Evolutionary conservation across 2,797 vertebrate species (phyloP), one percentile per base, ranked within the genome.

Genomic region (Schizothorax lantsangensis): DNA sequence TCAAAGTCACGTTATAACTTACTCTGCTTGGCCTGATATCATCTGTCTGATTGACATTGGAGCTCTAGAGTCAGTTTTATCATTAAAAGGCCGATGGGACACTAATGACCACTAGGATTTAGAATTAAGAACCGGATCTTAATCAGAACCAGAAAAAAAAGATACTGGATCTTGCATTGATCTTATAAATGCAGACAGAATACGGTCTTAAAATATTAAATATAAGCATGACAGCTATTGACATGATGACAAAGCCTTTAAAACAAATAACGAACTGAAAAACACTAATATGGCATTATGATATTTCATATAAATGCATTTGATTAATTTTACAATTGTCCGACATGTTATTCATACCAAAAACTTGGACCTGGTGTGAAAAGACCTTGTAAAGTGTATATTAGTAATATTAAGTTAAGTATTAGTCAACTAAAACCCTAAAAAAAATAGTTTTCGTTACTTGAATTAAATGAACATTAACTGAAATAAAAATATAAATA

Each of bases 41-140:
- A 81, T 84, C 88, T 78, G 82, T 87, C 85, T 73, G 85, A 84
- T 62, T 77, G 88, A 78, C 71, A 79, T 84, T 79, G 57, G 59
- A 19, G 77, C 88, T 84, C 81, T 62, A n/a, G 69, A 45, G 72
- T 49, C 77, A 5, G 54, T 77, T 87, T 86, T 84, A 84, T 84
- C 83, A 86, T 68, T 88, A 75, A 81, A 52, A 19, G 84, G 85
- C 75, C 3, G 78, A 33, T 6, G 49, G 69, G 81, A 72, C 80
- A 79, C 85, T 71, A 85, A 86, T 47, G 43, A 30, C 26, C 72
- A 74, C 45, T 11, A 47, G 45, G 26, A 75, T 49, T 49, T 4
- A 17, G 77, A 86, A 82, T 81, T 77, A 75, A 86, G 88, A 71
- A 81, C 75, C 14, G 43, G 71, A 88, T 84, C 85, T 77, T 75